Conservation (phyloP, 2,113 vertebrate species). For the Pycnonotus jocosus region DNA sequence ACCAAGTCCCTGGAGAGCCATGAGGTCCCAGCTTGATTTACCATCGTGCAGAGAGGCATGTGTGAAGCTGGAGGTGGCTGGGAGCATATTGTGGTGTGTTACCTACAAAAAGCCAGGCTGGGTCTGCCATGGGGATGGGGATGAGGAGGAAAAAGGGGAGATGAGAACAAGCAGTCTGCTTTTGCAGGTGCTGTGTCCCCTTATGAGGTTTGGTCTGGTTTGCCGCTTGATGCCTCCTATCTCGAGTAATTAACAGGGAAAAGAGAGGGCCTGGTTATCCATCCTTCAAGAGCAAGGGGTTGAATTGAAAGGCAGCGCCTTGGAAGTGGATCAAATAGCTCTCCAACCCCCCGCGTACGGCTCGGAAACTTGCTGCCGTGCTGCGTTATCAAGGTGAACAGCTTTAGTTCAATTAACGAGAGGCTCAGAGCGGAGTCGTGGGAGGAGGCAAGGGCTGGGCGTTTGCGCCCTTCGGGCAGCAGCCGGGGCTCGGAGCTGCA, state of each 20-base stretch:
- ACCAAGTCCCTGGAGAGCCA: not conserved
- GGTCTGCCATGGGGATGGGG: not conserved
- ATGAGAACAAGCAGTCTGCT: not conserved
- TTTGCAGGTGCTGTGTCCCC: not conserved
- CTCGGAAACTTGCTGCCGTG: slow-evolving; percentile 36
- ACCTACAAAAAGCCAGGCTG: not conserved
- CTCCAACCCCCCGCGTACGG: not conserved
- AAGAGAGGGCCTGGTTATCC: slow-evolving; percentile 57
- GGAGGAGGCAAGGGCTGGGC: slow-evolving; percentile 26
- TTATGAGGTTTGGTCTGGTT: not conserved
- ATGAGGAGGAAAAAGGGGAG: not conserved
- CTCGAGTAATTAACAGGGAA: slow-evolving; percentile 54
- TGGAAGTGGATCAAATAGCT: slow-evolving; percentile 58
- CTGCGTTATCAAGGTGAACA: slow-evolving; percentile 56
- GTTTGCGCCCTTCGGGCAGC: not conserved
- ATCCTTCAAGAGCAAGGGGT: slow-evolving; percentile 63
- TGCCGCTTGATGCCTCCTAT: not conserved
- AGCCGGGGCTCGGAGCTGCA: not conserved
- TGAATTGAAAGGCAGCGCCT: slow-evolving; percentile 57
- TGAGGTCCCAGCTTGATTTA: not conserved
- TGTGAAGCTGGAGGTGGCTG: not conserved
- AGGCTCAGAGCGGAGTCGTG: not conserved
- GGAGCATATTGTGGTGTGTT: not conserved
- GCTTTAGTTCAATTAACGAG: slow-evolving; percentile 42
- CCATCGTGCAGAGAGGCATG: not conserved